These are phyloP conservation scores for Gadopsis bispinosus DNA, from an alignment of 2,797 vertebrate species.

Conservation along the genomic window DNA sequence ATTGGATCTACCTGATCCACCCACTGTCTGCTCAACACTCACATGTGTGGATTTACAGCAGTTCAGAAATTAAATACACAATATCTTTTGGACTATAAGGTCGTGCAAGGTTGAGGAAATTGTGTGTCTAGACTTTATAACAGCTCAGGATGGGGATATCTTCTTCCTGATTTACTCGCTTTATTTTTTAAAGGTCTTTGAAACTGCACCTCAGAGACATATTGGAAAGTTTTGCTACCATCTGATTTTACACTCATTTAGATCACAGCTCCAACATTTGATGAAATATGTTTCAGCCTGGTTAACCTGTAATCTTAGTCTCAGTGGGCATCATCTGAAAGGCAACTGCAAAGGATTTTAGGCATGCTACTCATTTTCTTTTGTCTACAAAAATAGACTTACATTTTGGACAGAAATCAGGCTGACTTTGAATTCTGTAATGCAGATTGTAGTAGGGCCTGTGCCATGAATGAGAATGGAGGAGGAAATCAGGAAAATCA, in stretches of 20 bases:
- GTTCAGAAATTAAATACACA: slow-evolving; percentile 46
- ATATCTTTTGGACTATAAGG: slow-evolving; percentile 55
- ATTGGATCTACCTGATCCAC: slow-evolving; percentile 67
- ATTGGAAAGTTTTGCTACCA: slow-evolving; percentile 58
- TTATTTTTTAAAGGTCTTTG: slow-evolving; percentile 61
- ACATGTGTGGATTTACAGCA: slow-evolving; percentile 69
- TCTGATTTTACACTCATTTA: slow-evolving; percentile 68
- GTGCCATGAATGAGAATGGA: slow-evolving; percentile 40
- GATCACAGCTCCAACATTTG: slow-evolving; percentile 42
- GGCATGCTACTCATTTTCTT: background rate
- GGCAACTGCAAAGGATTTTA: slow-evolving; percentile 19
- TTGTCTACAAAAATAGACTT: slow-evolving; percentile 26
- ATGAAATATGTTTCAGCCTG: slow-evolving; percentile 57
- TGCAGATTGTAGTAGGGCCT: slow-evolving; percentile 34
- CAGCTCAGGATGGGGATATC: slow-evolving; percentile 49
- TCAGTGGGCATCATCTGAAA: slow-evolving; percentile 33
- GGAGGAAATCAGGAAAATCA: slow-evolving; percentile 38
- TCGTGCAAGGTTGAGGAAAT: slow-evolving; percentile 61
- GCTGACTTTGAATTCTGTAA: slow-evolving; percentile 42
- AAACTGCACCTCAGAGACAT: slow-evolving; percentile 57
- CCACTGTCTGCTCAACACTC: slow-evolving; percentile 54
- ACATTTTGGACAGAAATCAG: slow-evolving; percentile 41
- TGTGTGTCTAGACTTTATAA: slow-evolving; percentile 62
- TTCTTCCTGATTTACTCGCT: slow-evolving; percentile 72
- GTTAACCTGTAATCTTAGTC: slow-evolving; percentile 45